A percentile compares a stretch with the other conserved stretches of the same genome.
phyloP scores from a whole-genome alignment of 2,113 vertebrate genomes.

The Poeciliopsis retropinna region DNA sequence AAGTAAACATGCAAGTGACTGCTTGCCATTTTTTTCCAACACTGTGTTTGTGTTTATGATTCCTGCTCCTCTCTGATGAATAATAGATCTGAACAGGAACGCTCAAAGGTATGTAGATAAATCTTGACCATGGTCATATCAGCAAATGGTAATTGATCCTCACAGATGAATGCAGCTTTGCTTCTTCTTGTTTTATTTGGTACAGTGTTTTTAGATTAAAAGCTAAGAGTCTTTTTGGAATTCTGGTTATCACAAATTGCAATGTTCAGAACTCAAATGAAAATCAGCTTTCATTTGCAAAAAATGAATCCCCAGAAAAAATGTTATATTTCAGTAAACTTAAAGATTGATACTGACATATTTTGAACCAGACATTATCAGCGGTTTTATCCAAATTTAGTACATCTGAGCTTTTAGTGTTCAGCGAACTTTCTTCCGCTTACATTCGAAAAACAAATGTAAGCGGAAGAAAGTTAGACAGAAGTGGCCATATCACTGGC shows the following conservation, averaged over 20 bases:
- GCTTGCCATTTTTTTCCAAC: constrained; percentile 25
- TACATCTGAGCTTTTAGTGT: constrained; percentile 33
- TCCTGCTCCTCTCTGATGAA: constrained; percentile 48
- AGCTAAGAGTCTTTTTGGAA: constrained; percentile 16
- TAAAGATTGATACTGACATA: not conserved
- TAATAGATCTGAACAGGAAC: constrained; percentile 55
- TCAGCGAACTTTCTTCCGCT: too few relatives aligned
- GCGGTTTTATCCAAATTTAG: not conserved
- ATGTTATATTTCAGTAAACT: too few relatives aligned
- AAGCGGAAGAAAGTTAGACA: constrained; percentile 40
- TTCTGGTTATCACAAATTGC: constrained; percentile 3
- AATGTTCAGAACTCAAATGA: not conserved
- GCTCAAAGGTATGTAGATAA: constrained; percentile 34
- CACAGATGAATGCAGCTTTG: constrained; percentile 18
- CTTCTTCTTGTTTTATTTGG: constrained; percentile 18
- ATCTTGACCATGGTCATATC: constrained; percentile 46
- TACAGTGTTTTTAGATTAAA: constrained; percentile 30
- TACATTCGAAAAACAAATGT: constrained; percentile 31
- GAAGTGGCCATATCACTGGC: constrained; percentile 52
- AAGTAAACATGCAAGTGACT: constrained; percentile 50
- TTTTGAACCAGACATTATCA: not conserved
- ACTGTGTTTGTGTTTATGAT: constrained; percentile 12
- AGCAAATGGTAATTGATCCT: constrained; percentile 51
- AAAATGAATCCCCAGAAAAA: constrained; percentile 5
- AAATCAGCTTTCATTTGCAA: constrained; percentile 5